Conservation (phyloP, 2,888 invertebrate genomes). For the Nephrotoma flavescens region DNA sequence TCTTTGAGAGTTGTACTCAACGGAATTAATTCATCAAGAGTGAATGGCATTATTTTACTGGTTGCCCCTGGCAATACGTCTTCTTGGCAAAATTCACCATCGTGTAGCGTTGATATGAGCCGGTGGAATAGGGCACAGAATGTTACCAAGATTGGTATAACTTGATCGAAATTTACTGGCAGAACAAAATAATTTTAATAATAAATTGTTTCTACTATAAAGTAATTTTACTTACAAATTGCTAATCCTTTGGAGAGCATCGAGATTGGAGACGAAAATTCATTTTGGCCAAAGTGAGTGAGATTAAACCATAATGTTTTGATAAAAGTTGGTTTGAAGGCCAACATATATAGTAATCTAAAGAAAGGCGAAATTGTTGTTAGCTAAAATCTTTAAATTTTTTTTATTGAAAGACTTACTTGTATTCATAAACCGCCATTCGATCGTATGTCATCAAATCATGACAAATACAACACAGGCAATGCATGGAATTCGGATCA, state of each 20-base stretch:
- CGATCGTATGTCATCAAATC: slow-evolving; percentile 67
- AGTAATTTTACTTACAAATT: slow-evolving; percentile 25
- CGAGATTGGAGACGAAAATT: slow-evolving; percentile 29
- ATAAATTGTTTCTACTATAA: too few species aligned
- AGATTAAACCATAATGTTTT: slow-evolving; percentile 54
- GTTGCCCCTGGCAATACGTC: slow-evolving; percentile 20
- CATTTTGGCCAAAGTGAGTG: slow-evolving; percentile 26
- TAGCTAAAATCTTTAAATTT: neutral
- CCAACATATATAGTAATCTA: slow-evolving; percentile 61
- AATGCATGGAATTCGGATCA: slow-evolving; percentile 42
- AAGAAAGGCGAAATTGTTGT: slow-evolving; percentile 5
- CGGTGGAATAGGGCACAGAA: slow-evolving; percentile 74
- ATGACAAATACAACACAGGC: slow-evolving; percentile 66
- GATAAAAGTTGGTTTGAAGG: slow-evolving; percentile 63
- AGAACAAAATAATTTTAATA: neutral
- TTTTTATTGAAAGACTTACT: slow-evolving; percentile 34
- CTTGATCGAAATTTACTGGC: slow-evolving; percentile 39
- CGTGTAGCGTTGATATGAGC: slow-evolving; percentile 68
- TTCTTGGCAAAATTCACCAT: slow-evolving; percentile 62
- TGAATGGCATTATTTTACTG: slow-evolving; percentile 42
- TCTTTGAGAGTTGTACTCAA: slow-evolving; percentile 61
- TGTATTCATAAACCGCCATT: slow-evolving; percentile 70
- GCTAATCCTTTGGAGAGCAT: slow-evolving; percentile 29
- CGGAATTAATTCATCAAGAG: slow-evolving; percentile 54
- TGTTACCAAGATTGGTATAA: slow-evolving; percentile 64